Evolutionary conservation across 2,888 invertebrate genomes (phyloP), one percentile per base, ranked within the genome.

Genomic region (Drosophila tripunctata): DNA sequence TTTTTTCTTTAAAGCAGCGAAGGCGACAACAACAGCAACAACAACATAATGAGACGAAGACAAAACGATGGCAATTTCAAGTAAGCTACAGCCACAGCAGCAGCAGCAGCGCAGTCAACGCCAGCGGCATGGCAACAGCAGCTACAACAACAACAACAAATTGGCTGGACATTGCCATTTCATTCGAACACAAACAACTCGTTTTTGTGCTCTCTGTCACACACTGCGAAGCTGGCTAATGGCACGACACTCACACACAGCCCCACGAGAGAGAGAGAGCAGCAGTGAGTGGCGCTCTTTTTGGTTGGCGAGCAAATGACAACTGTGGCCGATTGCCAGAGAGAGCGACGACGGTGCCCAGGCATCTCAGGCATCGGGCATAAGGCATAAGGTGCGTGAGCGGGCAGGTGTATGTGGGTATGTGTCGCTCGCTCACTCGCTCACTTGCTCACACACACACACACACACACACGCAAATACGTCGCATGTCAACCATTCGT

Each of bases 171-270:
- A 86, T 78, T 80, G 88, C 86, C 78, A 74, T 88, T 87, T 85
- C 83, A 76, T 74, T 82, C 81, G 70, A 61, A 76, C 78, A 60
- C 70, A 68, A 67, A 63, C 82, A 73, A 83, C 77, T 86, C 79
- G 85, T 69, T 85, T 83, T 65, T 81, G n/a, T n/a, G 78, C 89
- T 89, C 89, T 89, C 89, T 89, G 89, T 89, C 89, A 83, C 89
- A 88, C 84, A n/a, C n/a, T n/a, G 77, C 78, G 80, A 70, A 80
- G n/a, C 83, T 56, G 74, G 71, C 73, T 84, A 78, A 76, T 84
- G 75, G 75, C 65, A 68, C 82, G 81, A 76, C 62, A 67, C 54
- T 51, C 63, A 27, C 63, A 41, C 14, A 48, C 35, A 63, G 67
- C 61, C 73, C 67, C 61, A 36, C 8, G 66, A 62, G 69, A 66